phyloP scores from a whole-genome alignment of 2,888 invertebrate genomes.

The Drosophila mettleri region DNA sequence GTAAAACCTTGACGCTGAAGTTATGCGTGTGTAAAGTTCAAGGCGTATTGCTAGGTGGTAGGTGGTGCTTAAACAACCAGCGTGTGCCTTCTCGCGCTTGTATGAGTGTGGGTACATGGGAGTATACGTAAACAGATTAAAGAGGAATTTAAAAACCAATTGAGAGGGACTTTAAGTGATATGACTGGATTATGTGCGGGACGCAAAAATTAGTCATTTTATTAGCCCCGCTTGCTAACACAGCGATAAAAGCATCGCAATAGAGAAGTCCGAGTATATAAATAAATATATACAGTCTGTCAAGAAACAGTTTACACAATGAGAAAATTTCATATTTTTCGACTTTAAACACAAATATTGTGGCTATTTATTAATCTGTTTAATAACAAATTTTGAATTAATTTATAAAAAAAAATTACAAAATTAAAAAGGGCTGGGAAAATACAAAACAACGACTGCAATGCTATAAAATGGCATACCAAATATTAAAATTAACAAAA shows the following conservation, averaged over 20 bases:
- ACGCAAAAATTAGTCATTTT: background rate
- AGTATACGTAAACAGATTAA: slow-evolving; percentile 6
- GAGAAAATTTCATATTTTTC: too few species aligned
- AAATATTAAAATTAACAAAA: too few species aligned
- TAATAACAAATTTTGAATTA: too few species aligned
- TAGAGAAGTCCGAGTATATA: background rate
- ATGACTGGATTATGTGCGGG: background rate
- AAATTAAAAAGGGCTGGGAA: too few species aligned
- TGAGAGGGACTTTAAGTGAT: background rate
- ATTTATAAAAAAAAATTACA: too few species aligned
- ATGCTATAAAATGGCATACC: too few species aligned
- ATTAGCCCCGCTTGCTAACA: background rate
- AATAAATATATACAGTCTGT: background rate
- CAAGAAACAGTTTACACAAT: too few species aligned
- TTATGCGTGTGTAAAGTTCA: slow-evolving; percentile 52
- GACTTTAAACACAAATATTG: too few species aligned
- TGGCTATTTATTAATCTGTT: too few species aligned
- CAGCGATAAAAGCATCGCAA: slow-evolving; percentile 1
- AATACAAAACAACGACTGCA: too few species aligned
- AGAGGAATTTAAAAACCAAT: background rate
- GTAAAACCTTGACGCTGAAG: slow-evolving; percentile 42
- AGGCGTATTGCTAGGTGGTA: slow-evolving; percentile 30
- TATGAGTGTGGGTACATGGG: background rate
- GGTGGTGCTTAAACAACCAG: slow-evolving; percentile 21
- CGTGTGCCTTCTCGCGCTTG: background rate